These are phyloP conservation scores for Caenorhabditis imperialis DNA, from an alignment of 2,888 invertebrate species.

Conservation along the genomic window DNA sequence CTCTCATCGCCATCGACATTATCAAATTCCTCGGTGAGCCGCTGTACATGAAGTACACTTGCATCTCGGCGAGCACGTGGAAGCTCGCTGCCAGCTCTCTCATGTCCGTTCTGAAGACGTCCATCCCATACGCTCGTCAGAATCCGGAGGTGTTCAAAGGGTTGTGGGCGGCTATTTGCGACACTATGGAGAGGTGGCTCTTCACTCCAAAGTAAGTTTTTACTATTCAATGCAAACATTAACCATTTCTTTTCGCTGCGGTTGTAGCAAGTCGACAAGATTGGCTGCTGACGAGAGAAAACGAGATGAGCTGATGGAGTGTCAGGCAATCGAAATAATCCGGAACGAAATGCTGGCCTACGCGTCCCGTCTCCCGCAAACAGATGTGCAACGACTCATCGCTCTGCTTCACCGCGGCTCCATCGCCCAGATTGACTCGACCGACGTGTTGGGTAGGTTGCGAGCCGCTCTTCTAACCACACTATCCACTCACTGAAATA, in stretches of 20 bases:
- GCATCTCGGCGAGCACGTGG: slow-evolving; percentile 88
- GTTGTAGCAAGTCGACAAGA: slow-evolving; percentile 63
- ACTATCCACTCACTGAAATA: slow-evolving; percentile 11
- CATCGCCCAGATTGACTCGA: slow-evolving; percentile 81
- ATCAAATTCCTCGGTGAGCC: slow-evolving; percentile 85
- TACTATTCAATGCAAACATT: background rate
- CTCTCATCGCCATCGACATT: slow-evolving; percentile 85
- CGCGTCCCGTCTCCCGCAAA: slow-evolving; percentile 86
- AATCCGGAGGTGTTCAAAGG: slow-evolving; percentile 78
- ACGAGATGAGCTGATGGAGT: slow-evolving; percentile 74
- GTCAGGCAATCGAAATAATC: slow-evolving; percentile 85
- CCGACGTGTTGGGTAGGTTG: slow-evolving; percentile 73
- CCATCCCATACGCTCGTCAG: slow-evolving; percentile 89
- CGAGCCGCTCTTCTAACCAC: background rate
- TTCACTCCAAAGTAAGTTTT: slow-evolving; percentile 86
- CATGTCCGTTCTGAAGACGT: slow-evolving; percentile 86
- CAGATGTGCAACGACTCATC: slow-evolving; percentile 88
- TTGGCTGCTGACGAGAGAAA: slow-evolving; percentile 76
- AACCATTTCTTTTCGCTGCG: slow-evolving; percentile 17
- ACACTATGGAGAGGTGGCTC: slow-evolving; percentile 90
- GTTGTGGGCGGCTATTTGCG: slow-evolving; percentile 88
- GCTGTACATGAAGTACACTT: slow-evolving; percentile 86
- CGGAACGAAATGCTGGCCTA: slow-evolving; percentile 86
- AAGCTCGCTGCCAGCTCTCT: slow-evolving; percentile 87
- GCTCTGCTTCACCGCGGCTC: slow-evolving; percentile 89